Evolutionary conservation across 2,888 invertebrate species (phyloP), one percentile per base, ranked within the genome.

Genomic region (Shargacucullia verbasci): DNA sequence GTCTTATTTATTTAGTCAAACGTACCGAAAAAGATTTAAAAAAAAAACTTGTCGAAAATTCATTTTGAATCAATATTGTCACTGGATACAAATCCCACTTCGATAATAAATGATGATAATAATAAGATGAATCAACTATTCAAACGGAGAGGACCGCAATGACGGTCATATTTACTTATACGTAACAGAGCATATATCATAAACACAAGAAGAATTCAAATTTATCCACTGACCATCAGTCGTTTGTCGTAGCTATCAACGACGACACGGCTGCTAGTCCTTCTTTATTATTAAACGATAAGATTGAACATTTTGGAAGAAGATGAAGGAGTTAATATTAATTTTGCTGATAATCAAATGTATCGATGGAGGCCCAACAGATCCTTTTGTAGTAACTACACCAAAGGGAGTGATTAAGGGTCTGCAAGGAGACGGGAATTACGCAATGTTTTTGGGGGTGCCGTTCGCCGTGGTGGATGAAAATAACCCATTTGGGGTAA

Each of bases 381-480:
- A 11, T 4, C 41, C 33, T 6, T 4, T 37, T n/a, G 39, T 70
- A 13, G 37, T 25, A 20, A 20, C 20, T 11, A 66, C 66, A 7
- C 5, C 39, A 8, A 47, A 48, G 35, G 66, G 66, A 10, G 13
- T 8, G 3, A 48, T 66, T 0, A 44, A 20, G 52, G 55, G 64
- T 12, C 8, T 70, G 6, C 50, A 29, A 5, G 34, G 27, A 6
- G 48, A 66, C 11, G 67, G 45, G 7, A 29, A 68, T 9, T 68
- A 53, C 29, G 12, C 15, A 11, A 55, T 56, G 40, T 69, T 33
- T 38, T 38, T 72, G 8, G 69, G 73, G 0, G 37, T 69, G 7
- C 69, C 69, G 3, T 72, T 72, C 25, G 73, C 61, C 11, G 9
- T 60, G n/a, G 56, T 69, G 8, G 68, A 72, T 44, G 73, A 53